A percentile compares a stretch with the other conserved stretches of the same genome.
Evolutionary conservation across 2,888 invertebrate species (phyloP).

Genomic region (Sepiola atlantica): DNA sequence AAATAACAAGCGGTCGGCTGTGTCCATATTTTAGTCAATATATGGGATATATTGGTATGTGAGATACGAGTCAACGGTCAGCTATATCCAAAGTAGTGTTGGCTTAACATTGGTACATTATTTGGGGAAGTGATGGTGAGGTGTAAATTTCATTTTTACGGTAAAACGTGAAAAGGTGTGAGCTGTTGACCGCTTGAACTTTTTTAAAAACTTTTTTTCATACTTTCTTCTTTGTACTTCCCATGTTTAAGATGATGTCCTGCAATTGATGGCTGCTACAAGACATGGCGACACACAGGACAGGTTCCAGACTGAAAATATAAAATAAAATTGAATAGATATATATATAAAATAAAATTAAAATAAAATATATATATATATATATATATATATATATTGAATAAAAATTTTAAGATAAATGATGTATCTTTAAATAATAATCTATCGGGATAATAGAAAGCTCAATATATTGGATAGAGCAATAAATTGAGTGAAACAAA

Average conservation of each 20-base stretch:
- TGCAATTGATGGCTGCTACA: constrained; percentile 46
- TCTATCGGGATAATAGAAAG: too few relatives aligned
- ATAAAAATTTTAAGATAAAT: too few relatives aligned
- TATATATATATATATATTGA: neutral
- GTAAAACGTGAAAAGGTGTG: neutral
- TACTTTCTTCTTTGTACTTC: neutral
- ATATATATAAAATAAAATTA: too few relatives aligned
- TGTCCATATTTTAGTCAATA: neutral
- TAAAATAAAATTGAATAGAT: constrained; percentile 15
- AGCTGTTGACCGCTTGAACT: neutral
- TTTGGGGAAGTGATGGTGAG: too few relatives aligned
- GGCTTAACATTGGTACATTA: neutral
- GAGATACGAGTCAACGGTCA: neutral
- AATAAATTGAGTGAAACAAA: too few relatives aligned
- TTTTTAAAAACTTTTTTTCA: neutral
- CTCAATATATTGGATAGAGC: too few relatives aligned
- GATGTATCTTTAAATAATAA: too few relatives aligned
- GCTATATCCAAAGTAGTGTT: neutral
- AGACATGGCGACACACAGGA: constrained; percentile 58
- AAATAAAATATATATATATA: neutral
- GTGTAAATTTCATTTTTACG: neutral
- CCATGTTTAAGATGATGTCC: constrained; percentile 23
- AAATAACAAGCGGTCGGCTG: neutral
- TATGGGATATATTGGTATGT: neutral
- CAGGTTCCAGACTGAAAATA: constrained; percentile 64